Conservation (phyloP, 1,140 invertebrate species). For the Phocides pigmalion region DNA sequence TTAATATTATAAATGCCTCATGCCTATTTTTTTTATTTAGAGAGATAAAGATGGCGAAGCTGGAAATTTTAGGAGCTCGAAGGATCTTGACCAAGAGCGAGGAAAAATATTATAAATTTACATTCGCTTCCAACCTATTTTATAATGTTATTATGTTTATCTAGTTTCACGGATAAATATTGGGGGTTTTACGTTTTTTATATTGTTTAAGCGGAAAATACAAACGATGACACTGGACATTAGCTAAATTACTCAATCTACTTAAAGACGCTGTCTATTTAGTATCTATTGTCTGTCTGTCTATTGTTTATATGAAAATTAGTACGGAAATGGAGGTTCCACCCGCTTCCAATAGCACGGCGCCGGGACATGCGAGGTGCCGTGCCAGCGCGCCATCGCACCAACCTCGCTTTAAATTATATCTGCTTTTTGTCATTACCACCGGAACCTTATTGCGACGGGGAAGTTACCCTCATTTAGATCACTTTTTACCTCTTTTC, state of each 20-base stretch:
- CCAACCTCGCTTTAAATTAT: slow-evolving; percentile 8
- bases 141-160: too few species aligned
- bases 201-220: too few species aligned
- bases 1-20: too few species aligned
- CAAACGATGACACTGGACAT: too few species aligned
- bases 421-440: slow-evolving; percentile 28
- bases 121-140: too few species aligned
- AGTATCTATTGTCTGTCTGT: neutral
- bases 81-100: too few species aligned
- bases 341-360: neutral
- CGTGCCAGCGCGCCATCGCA: slow-evolving; percentile 5
- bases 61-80: too few species aligned
- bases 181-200: too few species aligned
- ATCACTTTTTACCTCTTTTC: neutral
- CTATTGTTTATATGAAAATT: slow-evolving; percentile 8
- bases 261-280: neutral
- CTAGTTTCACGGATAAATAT: too few species aligned
- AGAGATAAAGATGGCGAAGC: too few species aligned
- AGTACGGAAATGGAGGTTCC: neutral
- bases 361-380: slow-evolving; percentile 4
- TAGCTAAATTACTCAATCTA: neutral
- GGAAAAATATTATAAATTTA: too few species aligned
- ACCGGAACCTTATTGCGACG: slow-evolving; percentile 9
- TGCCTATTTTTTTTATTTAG: too few species aligned
- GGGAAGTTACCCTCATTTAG: slow-evolving; percentile 1